These are phyloP conservation scores for Drosophila prostipennis DNA, from an alignment of 2,888 invertebrate genomes.

Conservation along the genomic window DNA sequence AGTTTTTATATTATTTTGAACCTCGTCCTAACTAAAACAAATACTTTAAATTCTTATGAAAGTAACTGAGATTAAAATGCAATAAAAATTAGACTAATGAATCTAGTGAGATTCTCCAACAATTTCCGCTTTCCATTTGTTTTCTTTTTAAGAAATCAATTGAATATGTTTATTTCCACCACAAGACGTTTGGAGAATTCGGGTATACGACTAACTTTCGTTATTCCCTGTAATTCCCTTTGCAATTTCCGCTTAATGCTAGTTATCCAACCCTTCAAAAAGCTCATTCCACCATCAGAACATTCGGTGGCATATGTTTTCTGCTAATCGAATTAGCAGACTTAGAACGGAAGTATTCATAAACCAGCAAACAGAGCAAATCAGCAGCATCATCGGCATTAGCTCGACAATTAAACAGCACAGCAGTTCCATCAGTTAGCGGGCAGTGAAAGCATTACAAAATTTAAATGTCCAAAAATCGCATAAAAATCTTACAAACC, in stretches of 20 bases:
- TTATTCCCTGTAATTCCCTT: not conserved
- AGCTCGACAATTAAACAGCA: conserved; percentile 33
- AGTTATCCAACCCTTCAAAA: conserved; percentile 7
- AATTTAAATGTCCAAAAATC: not conserved
- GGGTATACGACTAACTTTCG: not conserved
- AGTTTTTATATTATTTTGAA: too few relatives aligned
- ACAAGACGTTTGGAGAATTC: too few relatives aligned
- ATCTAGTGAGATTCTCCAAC: too few relatives aligned
- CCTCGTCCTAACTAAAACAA: too few relatives aligned
- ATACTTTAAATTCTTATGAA: too few relatives aligned
- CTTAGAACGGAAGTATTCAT: conserved; percentile 51
- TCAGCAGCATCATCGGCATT: conserved; percentile 5
- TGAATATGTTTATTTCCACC: too few relatives aligned
- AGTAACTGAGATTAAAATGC: too few relatives aligned
- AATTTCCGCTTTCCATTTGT: too few relatives aligned
- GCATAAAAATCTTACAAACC: conserved; percentile 67
- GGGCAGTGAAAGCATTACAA: conserved; percentile 19
- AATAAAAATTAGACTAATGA: too few relatives aligned
- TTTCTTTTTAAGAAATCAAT: too few relatives aligned
- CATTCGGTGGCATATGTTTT: conserved; percentile 13
- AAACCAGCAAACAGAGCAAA: conserved; percentile 30
- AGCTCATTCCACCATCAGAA: conserved; percentile 1
- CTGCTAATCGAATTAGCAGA: conserved; percentile 49
- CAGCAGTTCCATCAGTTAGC: conserved; percentile 14
- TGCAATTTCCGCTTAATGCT: not conserved